Base-by-base conservation (phyloP, 1,140 invertebrate genomes). In the Drosophila ercepeae region DNA sequence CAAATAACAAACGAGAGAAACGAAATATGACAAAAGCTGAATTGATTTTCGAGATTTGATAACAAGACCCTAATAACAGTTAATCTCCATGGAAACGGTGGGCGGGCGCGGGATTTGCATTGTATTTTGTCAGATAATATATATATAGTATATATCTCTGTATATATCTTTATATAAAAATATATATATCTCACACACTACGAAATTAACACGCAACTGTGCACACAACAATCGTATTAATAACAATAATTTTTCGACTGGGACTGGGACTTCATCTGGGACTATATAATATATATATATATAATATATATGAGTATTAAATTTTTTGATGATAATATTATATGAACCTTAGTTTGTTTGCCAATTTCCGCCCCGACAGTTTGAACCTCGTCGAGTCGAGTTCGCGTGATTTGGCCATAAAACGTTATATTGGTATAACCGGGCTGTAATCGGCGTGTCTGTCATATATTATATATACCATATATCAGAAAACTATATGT, bases 161-260 rank as follows among this genome's bases (percentile, higher is more conserved):
- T 5, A 29, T 11, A 29, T 29, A 29, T 59, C 44, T 54, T 42
- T 45, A 8, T 29, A 29, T 29, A 29, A 11, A 29, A 9, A 1
- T 29, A n/a, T 32, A 32, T 32, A 4, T 32, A 11, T 32, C 29
- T 88, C 82, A 88, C 73, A 81, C 82, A 88, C 73, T 77, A 77
- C 14, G 74, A 88, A 88, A 88, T 88, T 88, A 88, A 88, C 82
- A 88, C 82, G 82, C 82, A 88, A 88, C 77, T 82, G 82, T 88
- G 82, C 82, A 88, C 82, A 88, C 82, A 88, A 88, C 88, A 88
- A 88, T 81, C 81, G 72, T 86, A 84, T 84, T 84, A 84, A 86
- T 84, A 84, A 86, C 82, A 86, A 84, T 86, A 59, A 78, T 78
- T 78, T 82, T 61, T 16, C n/a, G n/a, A n/a, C n/a, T n/a, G n/a